Evolutionary conservation across 1,140 invertebrate genomes (phyloP).

Genomic region (Penaeus vannamei): DNA sequence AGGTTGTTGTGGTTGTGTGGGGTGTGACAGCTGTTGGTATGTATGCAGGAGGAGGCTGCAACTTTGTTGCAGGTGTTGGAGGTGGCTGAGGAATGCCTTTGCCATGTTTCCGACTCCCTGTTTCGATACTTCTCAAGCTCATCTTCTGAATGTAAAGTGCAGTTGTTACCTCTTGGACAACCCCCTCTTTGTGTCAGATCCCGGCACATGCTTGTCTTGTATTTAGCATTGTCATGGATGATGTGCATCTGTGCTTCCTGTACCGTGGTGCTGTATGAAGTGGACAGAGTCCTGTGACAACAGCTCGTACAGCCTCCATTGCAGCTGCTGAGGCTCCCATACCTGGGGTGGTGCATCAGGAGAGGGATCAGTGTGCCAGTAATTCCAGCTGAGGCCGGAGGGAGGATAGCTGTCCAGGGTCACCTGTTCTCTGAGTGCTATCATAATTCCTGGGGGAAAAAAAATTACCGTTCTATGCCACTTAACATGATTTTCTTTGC

Average conservation of each 20-base stretch:
- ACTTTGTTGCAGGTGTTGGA: constrained; percentile 34
- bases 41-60: constrained; percentile 3
- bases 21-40: constrained; percentile 32
- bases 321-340: constrained; percentile 77
- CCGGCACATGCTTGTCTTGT: constrained; percentile 93
- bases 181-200: constrained; percentile 83
- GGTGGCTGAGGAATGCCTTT: constrained; percentile 52
- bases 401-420: constrained; percentile 85
- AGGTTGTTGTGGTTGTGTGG: constrained; percentile 30
- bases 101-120: constrained; percentile 60
- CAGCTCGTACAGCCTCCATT: constrained; percentile 84
- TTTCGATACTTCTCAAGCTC: constrained; percentile 80
- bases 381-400: constrained; percentile 86
- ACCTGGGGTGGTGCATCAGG: constrained; percentile 61
- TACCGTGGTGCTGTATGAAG: constrained; percentile 81
- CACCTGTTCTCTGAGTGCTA: constrained; percentile 90
- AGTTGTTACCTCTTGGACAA: constrained; percentile 88
- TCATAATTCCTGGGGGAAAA: constrained; percentile 88
- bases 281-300: constrained; percentile 88
- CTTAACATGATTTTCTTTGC: background rate
- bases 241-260: constrained; percentile 72
- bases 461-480: background rate
- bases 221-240: constrained; percentile 82
- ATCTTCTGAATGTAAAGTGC: constrained; percentile 92
- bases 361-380: constrained; percentile 85